Conservation (phyloP, 2,797 vertebrate species). For the Carduelis carduelis region DNA sequence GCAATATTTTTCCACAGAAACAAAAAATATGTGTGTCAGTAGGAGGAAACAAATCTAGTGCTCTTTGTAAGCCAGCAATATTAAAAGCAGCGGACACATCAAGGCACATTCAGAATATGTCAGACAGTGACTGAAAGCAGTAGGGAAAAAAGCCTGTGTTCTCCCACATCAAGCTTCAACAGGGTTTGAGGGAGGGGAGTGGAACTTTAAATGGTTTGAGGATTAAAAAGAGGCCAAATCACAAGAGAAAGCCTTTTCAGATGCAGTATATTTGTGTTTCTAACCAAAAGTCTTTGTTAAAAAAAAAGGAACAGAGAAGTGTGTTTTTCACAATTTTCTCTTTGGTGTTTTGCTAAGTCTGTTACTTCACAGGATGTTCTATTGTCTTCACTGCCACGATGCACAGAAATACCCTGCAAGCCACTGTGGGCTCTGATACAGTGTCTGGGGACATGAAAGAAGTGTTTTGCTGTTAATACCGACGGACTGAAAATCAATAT, state of each 20-base stretch:
- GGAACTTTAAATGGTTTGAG: slow-evolving; percentile 19
- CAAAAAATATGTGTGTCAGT: neutral
- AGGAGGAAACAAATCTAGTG: neutral
- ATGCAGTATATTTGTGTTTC: slow-evolving; percentile 12
- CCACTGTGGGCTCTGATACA: neutral
- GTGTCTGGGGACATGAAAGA: neutral
- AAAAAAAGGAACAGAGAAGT: slow-evolving; percentile 33
- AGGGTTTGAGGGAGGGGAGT: slow-evolving; percentile 37
- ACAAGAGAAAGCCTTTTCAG: slow-evolving; percentile 38
- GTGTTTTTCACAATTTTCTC: slow-evolving; percentile 55
- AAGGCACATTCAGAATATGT: slow-evolving; percentile 33
- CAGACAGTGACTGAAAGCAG: slow-evolving; percentile 61
- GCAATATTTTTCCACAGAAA: neutral
- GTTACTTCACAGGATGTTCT: slow-evolving; percentile 61
- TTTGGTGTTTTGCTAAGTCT: slow-evolving; percentile 46
- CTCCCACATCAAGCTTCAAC: slow-evolving; percentile 53
- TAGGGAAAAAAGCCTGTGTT: slow-evolving; percentile 24
- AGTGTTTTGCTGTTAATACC: neutral
- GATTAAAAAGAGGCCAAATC: slow-evolving; percentile 47
- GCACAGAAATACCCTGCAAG: slow-evolving; percentile 28
- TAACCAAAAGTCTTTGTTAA: slow-evolving; percentile 9
- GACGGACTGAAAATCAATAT: neutral
- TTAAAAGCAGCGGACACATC: slow-evolving; percentile 54
- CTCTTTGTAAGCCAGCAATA: slow-evolving; percentile 32
- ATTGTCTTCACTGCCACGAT: slow-evolving; percentile 28